Percentiles rank a stretch among this genome's conserved stretches.
phyloP scores from a whole-genome alignment of 2,797 vertebrate genomes.

The Molothrus ater region DNA sequence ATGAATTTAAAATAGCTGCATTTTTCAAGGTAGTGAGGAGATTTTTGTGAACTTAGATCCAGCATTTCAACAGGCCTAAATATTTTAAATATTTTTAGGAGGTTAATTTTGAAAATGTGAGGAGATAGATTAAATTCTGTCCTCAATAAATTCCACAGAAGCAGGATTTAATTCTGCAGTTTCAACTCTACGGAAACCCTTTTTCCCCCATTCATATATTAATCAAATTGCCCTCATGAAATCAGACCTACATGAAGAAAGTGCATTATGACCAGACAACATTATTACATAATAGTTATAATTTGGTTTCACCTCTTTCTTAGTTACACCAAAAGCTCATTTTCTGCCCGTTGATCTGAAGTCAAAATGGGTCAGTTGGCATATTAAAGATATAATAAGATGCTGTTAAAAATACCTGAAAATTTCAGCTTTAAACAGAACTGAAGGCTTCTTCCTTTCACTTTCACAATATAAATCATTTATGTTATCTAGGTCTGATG shows the following conservation, averaged over 20 bases:
- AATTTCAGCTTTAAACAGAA: not conserved
- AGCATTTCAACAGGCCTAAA: not conserved
- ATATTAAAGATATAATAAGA: constrained; percentile 23
- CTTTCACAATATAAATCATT: constrained; percentile 60
- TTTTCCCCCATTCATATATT: not conserved
- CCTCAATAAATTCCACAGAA: not conserved
- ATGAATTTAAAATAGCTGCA: not conserved
- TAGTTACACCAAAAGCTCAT: not conserved
- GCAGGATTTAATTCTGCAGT: not conserved
- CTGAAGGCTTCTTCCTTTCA: constrained; percentile 2
- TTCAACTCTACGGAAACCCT: not conserved
- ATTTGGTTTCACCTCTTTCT: not conserved
- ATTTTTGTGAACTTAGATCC: not conserved
- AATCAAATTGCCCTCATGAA: not conserved
- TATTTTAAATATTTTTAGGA: not conserved
- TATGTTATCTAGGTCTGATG: constrained; percentile 61
- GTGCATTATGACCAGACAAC: not conserved
- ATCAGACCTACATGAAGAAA: not conserved
- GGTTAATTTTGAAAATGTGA: not conserved
- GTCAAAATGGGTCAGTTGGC: constrained; percentile 4
- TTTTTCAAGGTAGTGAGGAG: not conserved
- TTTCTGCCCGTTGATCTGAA: constrained; percentile 11
- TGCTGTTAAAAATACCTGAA: constrained; percentile 2
- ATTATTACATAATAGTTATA: not conserved
- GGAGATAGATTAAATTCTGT: not conserved